phyloP scores from a whole-genome alignment of 2,888 invertebrate species.

The Drosophila paucipuncta region DNA sequence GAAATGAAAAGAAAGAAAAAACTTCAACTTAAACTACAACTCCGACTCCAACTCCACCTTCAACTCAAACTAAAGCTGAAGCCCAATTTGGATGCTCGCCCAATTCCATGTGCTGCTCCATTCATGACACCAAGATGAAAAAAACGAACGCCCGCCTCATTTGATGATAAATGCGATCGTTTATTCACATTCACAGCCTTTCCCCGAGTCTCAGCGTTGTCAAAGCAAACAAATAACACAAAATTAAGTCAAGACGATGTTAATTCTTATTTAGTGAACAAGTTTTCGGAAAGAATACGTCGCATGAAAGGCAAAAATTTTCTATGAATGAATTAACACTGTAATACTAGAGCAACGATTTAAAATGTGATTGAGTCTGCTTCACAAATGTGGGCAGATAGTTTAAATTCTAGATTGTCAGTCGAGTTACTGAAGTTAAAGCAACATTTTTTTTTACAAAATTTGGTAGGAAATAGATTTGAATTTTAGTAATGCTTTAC shows the following conservation, averaged over 20 bases:
- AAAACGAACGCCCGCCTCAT: background rate
- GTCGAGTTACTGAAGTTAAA: background rate
- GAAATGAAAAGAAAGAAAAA: constrained; percentile 1
- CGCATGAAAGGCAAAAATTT: constrained; percentile 12
- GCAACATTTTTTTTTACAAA: background rate
- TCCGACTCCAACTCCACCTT: background rate
- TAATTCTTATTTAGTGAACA: constrained; percentile 79
- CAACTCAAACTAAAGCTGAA: constrained; percentile 1
- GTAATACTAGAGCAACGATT: constrained; percentile 10
- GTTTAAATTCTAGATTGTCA: background rate
- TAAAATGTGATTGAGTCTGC: background rate
- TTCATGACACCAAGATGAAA: constrained; percentile 36
- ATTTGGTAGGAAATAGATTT: background rate
- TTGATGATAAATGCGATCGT: constrained; percentile 74
- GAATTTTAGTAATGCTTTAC: background rate
- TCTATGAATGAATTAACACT: constrained; percentile 49
- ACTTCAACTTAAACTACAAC: background rate
- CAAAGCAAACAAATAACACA: constrained; percentile 41
- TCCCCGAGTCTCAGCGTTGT: background rate
- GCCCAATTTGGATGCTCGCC: constrained; percentile 4
- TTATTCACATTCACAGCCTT: constrained; percentile 46
- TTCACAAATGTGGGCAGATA: constrained; percentile 1
- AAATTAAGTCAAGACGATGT: constrained; percentile 51
- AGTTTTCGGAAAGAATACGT: constrained; percentile 30
- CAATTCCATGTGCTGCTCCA: constrained; percentile 15